These are phyloP conservation scores for Alcis repandata DNA, from an alignment of 2,888 invertebrate species.

Conservation along the genomic window DNA sequence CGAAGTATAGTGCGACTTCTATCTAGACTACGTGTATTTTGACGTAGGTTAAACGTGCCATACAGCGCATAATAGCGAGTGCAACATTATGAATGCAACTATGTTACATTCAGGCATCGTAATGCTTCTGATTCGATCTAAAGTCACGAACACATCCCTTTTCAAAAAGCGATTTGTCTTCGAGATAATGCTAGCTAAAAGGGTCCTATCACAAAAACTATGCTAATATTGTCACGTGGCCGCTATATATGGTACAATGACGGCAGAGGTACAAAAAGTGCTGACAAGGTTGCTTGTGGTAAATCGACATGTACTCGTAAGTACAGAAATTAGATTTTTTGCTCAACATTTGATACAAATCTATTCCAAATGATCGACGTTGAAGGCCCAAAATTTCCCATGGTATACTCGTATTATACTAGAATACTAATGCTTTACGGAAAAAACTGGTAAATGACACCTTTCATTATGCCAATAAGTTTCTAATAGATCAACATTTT, in stretches of 20 bases:
- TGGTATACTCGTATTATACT: not conserved
- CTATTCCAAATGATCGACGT: slow-evolving; percentile 21
- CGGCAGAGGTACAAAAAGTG: slow-evolving; percentile 38
- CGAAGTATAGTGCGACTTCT: not conserved
- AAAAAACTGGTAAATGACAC: not conserved
- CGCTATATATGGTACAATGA: slow-evolving; percentile 33
- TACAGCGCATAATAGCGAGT: not conserved
- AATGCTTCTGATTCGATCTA: slow-evolving; percentile 7
- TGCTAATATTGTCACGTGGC: slow-evolving; percentile 34
- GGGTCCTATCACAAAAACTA: slow-evolving; percentile 27
- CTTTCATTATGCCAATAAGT: too few relatives aligned
- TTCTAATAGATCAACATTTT: too few relatives aligned
- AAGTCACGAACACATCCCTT: slow-evolving; percentile 11
- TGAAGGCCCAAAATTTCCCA: slow-evolving; percentile 27
- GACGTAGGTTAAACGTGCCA: not conserved
- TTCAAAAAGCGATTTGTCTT: slow-evolving; percentile 16
- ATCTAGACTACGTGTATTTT: not conserved
- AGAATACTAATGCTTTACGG: not conserved
- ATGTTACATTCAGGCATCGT: slow-evolving; percentile 16
- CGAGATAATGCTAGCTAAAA: slow-evolving; percentile 15
- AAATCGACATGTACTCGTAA: slow-evolving; percentile 26
- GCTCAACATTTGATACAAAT: slow-evolving; percentile 29
- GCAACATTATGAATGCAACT: slow-evolving; percentile 10
- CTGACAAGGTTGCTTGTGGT: slow-evolving; percentile 45
- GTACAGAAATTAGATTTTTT: slow-evolving; percentile 29